Base-by-base conservation (phyloP, 2,113 vertebrate species). In the Amphiprion ocellaris region DNA sequence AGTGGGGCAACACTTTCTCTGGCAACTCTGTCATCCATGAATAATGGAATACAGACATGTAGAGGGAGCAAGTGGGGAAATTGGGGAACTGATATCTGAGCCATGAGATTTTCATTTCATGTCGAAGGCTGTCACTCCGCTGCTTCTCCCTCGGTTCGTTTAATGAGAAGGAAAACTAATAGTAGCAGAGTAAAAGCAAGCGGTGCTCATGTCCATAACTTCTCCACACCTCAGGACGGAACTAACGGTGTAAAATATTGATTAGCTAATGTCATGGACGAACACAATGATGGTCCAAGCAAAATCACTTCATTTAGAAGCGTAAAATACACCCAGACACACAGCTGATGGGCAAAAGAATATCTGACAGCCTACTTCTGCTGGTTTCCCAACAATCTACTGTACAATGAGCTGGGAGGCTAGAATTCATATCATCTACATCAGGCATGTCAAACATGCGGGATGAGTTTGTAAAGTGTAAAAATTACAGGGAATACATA, bases 31-130 rank as follows among this genome's bases (percentile, higher is more conserved):
- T 75, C 85, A 84, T 1, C 49, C 73, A 86, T 86, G 69, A 85
- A 92, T 87, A 89, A 89, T 85, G 71, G 19, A 88, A 81, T 62
- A 79, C 11, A 74, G 47, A 73, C 24, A 58, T 68, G 58, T 28
- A 61, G 49, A 55, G 8, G 68, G 33, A 82, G 39, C 1, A 11
- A 71, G 21, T 55, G 56, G 77, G 58, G 56, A 70, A 76, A 78
- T 60, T 56, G 49, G 47, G 37, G 79, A 78, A 74, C 19, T 67
- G 23, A 69, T 44, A 81, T 71, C 78, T 17, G 19, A 81, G 47
- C 56, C 52, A 37, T 62, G 37, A 68, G 46, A 62, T 59, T 47
- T 65, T 44, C 11, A 67, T 69, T 69, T 59, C 46, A 71, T 79
- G 81, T 76, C 63, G 6, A 77, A 67, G 59, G 46, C 37, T 26